Base-by-base conservation (phyloP, 2,797 vertebrate genomes). In the Oreochromis grahami region DNA sequence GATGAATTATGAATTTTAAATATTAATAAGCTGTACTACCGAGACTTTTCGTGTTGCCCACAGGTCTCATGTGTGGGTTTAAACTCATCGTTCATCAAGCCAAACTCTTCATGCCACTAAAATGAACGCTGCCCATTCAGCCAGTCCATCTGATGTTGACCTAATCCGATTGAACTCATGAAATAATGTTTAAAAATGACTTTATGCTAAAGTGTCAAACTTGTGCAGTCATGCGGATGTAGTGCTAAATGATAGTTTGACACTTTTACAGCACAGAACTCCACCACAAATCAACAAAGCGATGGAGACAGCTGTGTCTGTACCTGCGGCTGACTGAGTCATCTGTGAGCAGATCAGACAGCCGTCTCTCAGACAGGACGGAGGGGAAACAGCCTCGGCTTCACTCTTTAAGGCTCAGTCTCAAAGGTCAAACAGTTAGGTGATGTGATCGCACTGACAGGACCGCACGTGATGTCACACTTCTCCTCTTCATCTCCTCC, bases 401-500 rank as follows among this genome's bases (percentile, higher is more conserved):
- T 63, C 60, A 58, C 80, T 90, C 87, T 90, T 92, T 50, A 81
- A 87, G 83, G 80, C 85, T 86, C 68, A 4, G 77, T 72, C 87
- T 86, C 88, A 94, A 93, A 93, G 92, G 91, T 94, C 88, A 91
- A 43, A 36, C 87, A 81, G 86, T 87, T 60, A 19, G 81, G 19
- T 93, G 93, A 95, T 89, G 91, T 89, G 89, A 95, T 90, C 21
- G 55, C 34, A 8, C 36, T 93, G 92, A 94, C 93, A 93, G 88
- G 60, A 14, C 26, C 6, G 48, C 76, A 74, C 29, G 84, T 82
- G 51, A 86, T 87, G 85, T 89, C 88, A 82, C 90, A 72, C 78
- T 58, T 83, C 51, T 83, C 81, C 11, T 82, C 41, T 7, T 51
- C 51, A 3, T 55, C 21, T 68, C 50, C 79, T 70, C 70, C 15